These are phyloP conservation scores for Kuschelorhynchus macadamiae DNA, from an alignment of 2,888 invertebrate genomes.

Conservation along the genomic window DNA sequence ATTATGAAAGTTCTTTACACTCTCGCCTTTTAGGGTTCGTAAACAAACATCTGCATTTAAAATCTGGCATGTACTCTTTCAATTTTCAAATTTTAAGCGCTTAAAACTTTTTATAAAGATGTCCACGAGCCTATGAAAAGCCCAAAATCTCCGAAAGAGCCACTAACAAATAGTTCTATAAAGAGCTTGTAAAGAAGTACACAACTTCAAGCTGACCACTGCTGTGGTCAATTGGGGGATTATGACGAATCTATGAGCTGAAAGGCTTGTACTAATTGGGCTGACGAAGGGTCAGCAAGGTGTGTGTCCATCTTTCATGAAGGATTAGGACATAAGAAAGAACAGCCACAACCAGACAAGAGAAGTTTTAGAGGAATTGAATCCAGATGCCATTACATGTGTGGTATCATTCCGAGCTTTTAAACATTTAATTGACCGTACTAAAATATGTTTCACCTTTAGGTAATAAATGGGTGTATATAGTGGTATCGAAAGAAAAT, in stretches of 20 bases:
- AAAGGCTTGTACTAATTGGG: slow-evolving; percentile 67
- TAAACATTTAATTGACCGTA: slow-evolving; percentile 43
- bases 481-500: too few species aligned
- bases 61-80: background rate
- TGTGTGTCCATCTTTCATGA: slow-evolving; percentile 60
- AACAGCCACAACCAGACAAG: slow-evolving; percentile 11
- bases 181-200: slow-evolving; percentile 56
- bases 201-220: slow-evolving; percentile 44
- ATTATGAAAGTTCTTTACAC: slow-evolving; percentile 4
- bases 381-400: slow-evolving; percentile 43
- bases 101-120: slow-evolving; percentile 36
- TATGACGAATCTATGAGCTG: slow-evolving; percentile 54
- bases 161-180: slow-evolving; percentile 65
- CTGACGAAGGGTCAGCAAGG: slow-evolving; percentile 65
- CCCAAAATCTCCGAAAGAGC: slow-evolving; percentile 53
- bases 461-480: too few species aligned
- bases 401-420: slow-evolving; percentile 33
- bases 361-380: slow-evolving; percentile 10
- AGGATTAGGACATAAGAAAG: slow-evolving; percentile 53
- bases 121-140: slow-evolving; percentile 54
- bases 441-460: slow-evolving; percentile 2
- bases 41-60: slow-evolving; percentile 26
- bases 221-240: slow-evolving; percentile 52
- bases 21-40: background rate
- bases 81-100: slow-evolving; percentile 19